Percentiles rank a stretch among this genome's conserved stretches.
Evolutionary conservation across 2,113 vertebrate species (phyloP).

Genomic region (Cyprinus carpio): DNA sequence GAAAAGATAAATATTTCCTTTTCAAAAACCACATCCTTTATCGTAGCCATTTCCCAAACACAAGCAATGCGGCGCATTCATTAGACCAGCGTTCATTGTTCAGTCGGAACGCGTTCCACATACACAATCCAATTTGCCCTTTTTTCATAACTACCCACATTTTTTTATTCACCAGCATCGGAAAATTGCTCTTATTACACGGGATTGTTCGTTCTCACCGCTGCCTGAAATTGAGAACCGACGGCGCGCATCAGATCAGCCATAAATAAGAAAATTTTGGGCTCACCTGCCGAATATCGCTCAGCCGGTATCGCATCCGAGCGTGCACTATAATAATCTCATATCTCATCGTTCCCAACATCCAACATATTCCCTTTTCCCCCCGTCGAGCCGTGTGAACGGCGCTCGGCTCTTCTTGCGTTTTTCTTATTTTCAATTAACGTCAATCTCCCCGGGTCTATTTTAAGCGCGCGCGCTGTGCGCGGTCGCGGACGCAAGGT

Average conservation of each 20-base stretch:
- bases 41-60: background rate
- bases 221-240: background rate
- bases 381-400: conserved; percentile 31
- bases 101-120: conserved; percentile 39
- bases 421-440: conserved; percentile 69
- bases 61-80: conserved; percentile 11
- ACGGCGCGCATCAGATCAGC: conserved; percentile 27
- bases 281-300: conserved; percentile 48
- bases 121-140: conserved; percentile 6
- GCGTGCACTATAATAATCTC: conserved; percentile 23
- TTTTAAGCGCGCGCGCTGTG: conserved; percentile 74
- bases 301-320: conserved; percentile 36
- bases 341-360: conserved; percentile 30
- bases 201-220: background rate
- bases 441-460: conserved; percentile 77
- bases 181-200: conserved; percentile 10
- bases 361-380: background rate
- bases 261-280: conserved; percentile 35
- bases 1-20: background rate
- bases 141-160: background rate
- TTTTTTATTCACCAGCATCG: background rate
- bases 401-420: conserved; percentile 59
- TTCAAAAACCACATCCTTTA: background rate
- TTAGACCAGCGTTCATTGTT: conserved; percentile 34
- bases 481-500: conserved; percentile 66